Conservation (phyloP, 2,797 vertebrate species). For the Centropyge bicolor region DNA sequence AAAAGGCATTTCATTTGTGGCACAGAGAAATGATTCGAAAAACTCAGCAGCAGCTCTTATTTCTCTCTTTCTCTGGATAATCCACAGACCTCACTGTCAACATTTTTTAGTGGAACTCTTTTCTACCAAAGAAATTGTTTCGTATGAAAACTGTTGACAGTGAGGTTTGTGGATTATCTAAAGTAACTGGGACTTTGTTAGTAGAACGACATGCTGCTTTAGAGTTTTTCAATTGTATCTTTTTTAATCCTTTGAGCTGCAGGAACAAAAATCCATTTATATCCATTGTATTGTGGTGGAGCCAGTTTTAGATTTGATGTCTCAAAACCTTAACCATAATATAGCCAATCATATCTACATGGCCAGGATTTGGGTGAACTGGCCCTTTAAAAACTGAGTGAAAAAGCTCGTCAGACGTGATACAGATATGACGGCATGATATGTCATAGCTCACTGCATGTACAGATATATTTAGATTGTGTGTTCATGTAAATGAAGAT, state of each 20-base stretch:
- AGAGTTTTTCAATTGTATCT: slow-evolving; percentile 6
- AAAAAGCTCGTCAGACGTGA: neutral
- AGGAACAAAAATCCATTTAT: neutral
- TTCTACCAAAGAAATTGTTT: slow-evolving; percentile 33
- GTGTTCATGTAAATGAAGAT: slow-evolving; percentile 29
- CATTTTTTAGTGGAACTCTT: slow-evolving; percentile 30
- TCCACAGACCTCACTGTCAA: slow-evolving; percentile 31
- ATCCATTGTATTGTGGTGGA: neutral
- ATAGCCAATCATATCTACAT: neutral
- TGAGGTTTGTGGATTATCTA: slow-evolving; percentile 28
- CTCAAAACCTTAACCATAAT: neutral
- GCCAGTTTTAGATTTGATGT: neutral
- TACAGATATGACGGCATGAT: neutral
- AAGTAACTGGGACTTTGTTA: slow-evolving; percentile 14
- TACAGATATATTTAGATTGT: slow-evolving; percentile 36
- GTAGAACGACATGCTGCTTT: slow-evolving; percentile 22
- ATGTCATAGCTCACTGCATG: slow-evolving; percentile 21
- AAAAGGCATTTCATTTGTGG: slow-evolving; percentile 18
- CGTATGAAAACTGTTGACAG: slow-evolving; percentile 39
- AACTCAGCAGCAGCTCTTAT: slow-evolving; percentile 22
- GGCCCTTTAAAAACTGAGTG: neutral
- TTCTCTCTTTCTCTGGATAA: slow-evolving; percentile 27
- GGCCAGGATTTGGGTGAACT: slow-evolving; percentile 1
- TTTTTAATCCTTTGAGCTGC: slow-evolving; percentile 24
- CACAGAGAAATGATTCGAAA: slow-evolving; percentile 22